Percentiles rank a stretch among this genome's conserved stretches.
phyloP scores from a whole-genome alignment of 2,888 invertebrate genomes.

The Octodonta nipae region DNA sequence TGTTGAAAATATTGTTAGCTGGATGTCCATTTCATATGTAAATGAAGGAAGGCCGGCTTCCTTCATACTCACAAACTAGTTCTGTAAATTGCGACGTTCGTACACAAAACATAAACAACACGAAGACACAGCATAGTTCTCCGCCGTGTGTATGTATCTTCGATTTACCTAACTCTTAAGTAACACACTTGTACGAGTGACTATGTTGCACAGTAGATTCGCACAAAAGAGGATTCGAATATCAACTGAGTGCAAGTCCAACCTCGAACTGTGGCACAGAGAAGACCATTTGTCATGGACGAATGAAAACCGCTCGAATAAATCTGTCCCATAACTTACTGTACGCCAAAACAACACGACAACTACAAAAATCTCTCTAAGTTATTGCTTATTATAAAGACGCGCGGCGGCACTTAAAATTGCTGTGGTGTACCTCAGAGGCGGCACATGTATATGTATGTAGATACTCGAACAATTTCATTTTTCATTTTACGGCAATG shows the following conservation, averaged over 20 bases:
- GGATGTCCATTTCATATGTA: too few species aligned
- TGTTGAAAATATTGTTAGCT: too few species aligned
- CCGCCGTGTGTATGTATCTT: too few species aligned
- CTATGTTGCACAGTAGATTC: slow-evolving; percentile 25
- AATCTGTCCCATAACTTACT: slow-evolving; percentile 34
- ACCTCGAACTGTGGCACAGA: slow-evolving; percentile 15
- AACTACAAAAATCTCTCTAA: slow-evolving; percentile 31
- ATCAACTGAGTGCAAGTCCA: slow-evolving; percentile 10
- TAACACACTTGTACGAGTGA: too few species aligned
- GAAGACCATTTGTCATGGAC: slow-evolving; percentile 28
- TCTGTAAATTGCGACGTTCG: neutral
- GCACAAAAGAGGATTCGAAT: slow-evolving; percentile 18
- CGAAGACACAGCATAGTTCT: too few species aligned
- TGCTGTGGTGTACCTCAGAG: slow-evolving; percentile 3
- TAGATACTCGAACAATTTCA: too few species aligned
- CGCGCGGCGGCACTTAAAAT: slow-evolving; percentile 19
- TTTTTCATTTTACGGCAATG: too few species aligned
- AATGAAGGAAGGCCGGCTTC: too few species aligned
- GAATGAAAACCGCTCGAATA: slow-evolving; percentile 30
- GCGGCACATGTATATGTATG: neutral
- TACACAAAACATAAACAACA: too few species aligned
- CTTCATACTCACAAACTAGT: too few species aligned
- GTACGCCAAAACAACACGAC: slow-evolving; percentile 34
- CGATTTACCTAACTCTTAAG: too few species aligned
- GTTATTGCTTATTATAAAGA: slow-evolving; percentile 34